These are phyloP conservation scores for Siniperca undulata DNA, from an alignment of 2,797 vertebrate species.

Conservation along the genomic window DNA sequence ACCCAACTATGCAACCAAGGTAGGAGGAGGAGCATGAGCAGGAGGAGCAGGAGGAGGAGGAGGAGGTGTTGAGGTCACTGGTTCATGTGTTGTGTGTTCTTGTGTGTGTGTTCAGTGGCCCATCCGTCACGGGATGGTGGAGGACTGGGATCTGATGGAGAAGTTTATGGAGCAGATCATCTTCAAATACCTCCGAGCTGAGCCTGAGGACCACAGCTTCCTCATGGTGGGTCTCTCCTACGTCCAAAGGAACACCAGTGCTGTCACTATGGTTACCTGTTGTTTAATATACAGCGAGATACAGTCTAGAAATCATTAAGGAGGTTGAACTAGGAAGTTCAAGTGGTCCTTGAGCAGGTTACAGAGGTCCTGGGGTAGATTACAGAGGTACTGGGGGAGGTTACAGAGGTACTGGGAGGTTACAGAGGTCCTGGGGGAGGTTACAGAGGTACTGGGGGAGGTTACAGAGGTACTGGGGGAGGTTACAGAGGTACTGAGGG, in stretches of 20 bases:
- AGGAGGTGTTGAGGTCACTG: background rate
- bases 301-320: too few relatives aligned
- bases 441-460: too few relatives aligned
- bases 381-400: too few relatives aligned
- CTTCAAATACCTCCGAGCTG: slow-evolving; percentile 95
- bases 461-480: too few relatives aligned
- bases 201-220: slow-evolving; percentile 96
- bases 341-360: too few relatives aligned
- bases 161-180: slow-evolving; percentile 96
- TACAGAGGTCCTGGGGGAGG: too few relatives aligned
- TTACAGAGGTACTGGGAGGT: too few relatives aligned
- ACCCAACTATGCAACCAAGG: slow-evolving; percentile 96
- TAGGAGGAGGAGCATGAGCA: slow-evolving; percentile 61
- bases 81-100: background rate
- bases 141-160: slow-evolving; percentile 97
- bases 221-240: slow-evolving; percentile 85
- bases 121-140: slow-evolving; percentile 94
- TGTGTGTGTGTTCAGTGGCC: slow-evolving; percentile 87
- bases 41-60: background rate
- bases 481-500: too few relatives aligned
- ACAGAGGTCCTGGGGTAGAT: too few relatives aligned
- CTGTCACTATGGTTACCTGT: background rate
- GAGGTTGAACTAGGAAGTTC: too few relatives aligned
- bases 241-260: too few relatives aligned
- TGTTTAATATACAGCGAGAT: background rate